These are phyloP conservation scores for Scalopus aquaticus DNA, from an alignment of 2,113 vertebrate species.

Conservation along the genomic window DNA sequence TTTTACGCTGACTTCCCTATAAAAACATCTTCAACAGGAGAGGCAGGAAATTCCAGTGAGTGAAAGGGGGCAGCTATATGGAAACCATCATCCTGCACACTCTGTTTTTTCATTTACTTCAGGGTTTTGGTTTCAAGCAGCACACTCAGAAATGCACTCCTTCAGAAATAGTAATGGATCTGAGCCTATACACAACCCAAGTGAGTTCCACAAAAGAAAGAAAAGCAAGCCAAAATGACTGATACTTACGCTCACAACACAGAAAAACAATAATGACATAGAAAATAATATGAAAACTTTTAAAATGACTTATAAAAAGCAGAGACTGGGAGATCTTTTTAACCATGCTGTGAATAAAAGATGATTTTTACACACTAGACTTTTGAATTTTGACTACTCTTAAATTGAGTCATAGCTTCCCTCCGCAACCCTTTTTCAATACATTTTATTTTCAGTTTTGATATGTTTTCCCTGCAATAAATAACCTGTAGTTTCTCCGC, in stretches of 20 bases:
- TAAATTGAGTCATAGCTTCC: neutral
- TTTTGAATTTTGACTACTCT: neutral
- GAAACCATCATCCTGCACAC: conserved; percentile 61
- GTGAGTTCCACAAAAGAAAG: neutral
- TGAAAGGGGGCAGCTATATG: conserved; percentile 70
- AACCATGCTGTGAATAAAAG: neutral
- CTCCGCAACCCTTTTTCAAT: neutral
- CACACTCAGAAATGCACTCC: conserved; percentile 38
- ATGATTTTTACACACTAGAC: neutral
- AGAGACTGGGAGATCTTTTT: neutral
- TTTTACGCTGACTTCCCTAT: conserved; percentile 77
- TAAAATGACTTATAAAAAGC: neutral
- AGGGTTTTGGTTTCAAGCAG: conserved; percentile 49
- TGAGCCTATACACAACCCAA: neutral
- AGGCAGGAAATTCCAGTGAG: conserved; percentile 78
- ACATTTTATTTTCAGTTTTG: neutral
- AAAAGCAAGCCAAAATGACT: neutral
- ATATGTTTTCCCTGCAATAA: neutral
- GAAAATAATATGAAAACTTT: conserved; percentile 30
- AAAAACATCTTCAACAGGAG: conserved; percentile 79
- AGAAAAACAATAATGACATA: conserved; percentile 8
- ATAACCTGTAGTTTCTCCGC: neutral
- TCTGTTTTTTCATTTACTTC: conserved; percentile 37
- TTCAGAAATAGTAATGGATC: conserved; percentile 4
- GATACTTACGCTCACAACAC: neutral